Evolutionary conservation across 2,113 vertebrate genomes (phyloP).

Genomic region (Thalassoma bifasciatum): DNA sequence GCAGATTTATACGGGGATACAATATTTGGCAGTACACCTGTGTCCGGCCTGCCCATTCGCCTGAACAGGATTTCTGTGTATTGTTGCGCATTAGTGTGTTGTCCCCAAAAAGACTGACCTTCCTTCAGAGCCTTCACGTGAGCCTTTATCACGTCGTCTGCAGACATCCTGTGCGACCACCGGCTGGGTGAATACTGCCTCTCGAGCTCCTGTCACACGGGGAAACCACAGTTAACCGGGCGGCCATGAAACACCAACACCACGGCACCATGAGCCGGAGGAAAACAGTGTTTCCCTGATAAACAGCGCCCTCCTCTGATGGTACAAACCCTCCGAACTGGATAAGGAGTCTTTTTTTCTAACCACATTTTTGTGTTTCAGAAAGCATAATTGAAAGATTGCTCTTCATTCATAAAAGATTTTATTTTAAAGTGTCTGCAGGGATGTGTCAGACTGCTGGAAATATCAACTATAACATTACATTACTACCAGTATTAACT

Average conservation of each 20-base stretch:
- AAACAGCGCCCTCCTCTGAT: slow-evolving; percentile 52
- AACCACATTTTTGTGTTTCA: too few species aligned
- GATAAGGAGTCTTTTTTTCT: not conserved
- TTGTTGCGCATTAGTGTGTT: not conserved
- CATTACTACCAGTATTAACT: too few species aligned
- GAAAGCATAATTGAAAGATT: too few species aligned
- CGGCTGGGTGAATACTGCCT: slow-evolving; percentile 88
- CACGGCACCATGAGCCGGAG: not conserved
- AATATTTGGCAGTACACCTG: slow-evolving; percentile 25
- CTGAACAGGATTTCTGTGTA: slow-evolving; percentile 1
- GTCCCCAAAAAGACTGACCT: slow-evolving; percentile 80
- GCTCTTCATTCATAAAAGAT: too few species aligned
- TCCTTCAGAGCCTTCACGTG: slow-evolving; percentile 78
- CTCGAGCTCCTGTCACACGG: slow-evolving; percentile 86
- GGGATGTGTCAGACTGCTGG: too few species aligned
- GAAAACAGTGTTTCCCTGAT: not conserved
- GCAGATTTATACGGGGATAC: not conserved
- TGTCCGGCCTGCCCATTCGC: not conserved
- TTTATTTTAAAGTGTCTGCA: too few species aligned
- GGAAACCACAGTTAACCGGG: slow-evolving; percentile 5
- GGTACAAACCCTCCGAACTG: fast-evolving
- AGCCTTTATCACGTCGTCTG: slow-evolving; percentile 84
- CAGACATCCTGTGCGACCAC: slow-evolving; percentile 87
- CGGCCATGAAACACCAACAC: slow-evolving; percentile 37
- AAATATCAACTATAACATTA: too few species aligned